Evolutionary conservation across 2,113 vertebrate species (phyloP).

Genomic region (Clarias gariepinus): DNA sequence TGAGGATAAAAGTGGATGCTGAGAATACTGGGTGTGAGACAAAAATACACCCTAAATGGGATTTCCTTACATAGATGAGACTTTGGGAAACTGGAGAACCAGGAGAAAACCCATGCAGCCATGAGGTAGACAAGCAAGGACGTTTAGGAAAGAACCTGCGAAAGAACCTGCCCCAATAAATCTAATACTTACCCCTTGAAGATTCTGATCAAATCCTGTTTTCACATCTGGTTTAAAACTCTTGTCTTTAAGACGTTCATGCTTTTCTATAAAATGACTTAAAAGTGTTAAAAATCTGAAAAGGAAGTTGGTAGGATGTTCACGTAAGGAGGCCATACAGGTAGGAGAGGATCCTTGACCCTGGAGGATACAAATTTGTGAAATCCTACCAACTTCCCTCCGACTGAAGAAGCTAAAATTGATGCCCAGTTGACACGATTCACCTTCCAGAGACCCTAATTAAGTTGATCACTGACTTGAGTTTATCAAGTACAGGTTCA

Average conservation of each 20-base stretch:
- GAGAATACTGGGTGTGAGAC: background rate
- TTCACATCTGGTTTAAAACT: background rate
- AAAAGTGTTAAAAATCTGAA: background rate
- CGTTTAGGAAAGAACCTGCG: background rate
- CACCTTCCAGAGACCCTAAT: no score
- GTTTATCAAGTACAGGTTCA: no score
- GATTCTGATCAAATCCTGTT: background rate
- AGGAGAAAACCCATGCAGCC: background rate
- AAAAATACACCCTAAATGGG: background rate
- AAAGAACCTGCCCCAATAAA: no score
- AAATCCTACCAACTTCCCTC: no score
- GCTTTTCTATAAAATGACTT: background rate
- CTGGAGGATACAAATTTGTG: no score
- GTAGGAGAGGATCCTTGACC: no score
- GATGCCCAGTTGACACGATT: no score
- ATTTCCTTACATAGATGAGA: background rate
- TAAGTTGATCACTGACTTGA: no score
- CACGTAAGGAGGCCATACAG: no score
- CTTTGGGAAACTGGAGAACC: background rate
- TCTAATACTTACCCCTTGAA: background rate
- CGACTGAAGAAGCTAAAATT: no score
- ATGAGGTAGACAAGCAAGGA: background rate
- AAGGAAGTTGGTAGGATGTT: no score
- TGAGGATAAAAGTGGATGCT: background rate
- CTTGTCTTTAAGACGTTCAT: background rate